Evolutionary conservation across 2,888 invertebrate species (phyloP), one percentile per base, ranked within the genome.

Genomic region (Bombylius discolor): DNA sequence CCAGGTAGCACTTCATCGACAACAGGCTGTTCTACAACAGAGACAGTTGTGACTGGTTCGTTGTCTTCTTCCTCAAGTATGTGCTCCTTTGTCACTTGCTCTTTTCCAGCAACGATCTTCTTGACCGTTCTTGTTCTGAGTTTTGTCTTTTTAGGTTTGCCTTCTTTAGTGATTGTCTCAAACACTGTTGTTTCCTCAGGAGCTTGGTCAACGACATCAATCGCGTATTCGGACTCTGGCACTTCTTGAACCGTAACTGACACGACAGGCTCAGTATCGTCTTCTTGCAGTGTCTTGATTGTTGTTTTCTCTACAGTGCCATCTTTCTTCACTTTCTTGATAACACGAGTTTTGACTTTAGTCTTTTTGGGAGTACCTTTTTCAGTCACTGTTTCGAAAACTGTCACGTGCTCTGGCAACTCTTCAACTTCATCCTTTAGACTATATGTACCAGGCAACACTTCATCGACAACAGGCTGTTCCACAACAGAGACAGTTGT

Each of bases 1-100:
- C 12, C 52, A 23, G 52, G 47, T 60, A 48, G 34, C 4, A 68
- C 67, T 50, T 64, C 64, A 3, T 33, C 33, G n/a, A 12, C 14
- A 7, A 65, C 53, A 49, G 55, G 51, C 39, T 33, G 39, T 61
- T 60, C 45, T 58, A 63, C 57, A 47, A 74, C 67, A 53, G 67
- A 70, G 0, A 62, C 61, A 3, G 66, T 66, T 3, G 64, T 67
- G 42, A 69, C 58, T 14, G 70, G 70, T 54, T 63, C 57, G 59
- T 72, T 66, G 5, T 67, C 67, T 50, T 64, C 42, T 56, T 63
- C 52, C 14, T 56, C 54, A 9, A 55, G 45, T 5, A 59, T 62
- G 70, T 70, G 63, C 52, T 73, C 70, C 64, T 71, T 68, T 1
- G 71, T 74, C n/a, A 70, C 64, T 62, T 75, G 70, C 44, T 70